Conservation (phyloP, 2,113 vertebrate species). For the Spermophilus dauricus region DNA sequence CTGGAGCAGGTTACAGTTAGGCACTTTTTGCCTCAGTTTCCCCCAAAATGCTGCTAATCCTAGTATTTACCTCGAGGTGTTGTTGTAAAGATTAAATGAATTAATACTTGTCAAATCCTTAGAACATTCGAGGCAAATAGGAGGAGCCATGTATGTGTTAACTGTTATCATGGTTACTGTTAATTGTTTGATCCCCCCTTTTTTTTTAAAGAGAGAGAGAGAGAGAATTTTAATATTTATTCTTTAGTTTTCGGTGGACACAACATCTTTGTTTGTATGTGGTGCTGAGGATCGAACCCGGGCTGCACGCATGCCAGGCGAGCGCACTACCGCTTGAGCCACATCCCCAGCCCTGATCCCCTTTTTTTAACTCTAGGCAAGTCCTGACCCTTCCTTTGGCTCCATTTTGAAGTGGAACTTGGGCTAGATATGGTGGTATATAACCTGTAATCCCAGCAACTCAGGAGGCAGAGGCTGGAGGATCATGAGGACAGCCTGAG, state of each 20-base stretch:
- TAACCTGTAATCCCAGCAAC: too few relatives aligned
- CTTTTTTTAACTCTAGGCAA: background rate
- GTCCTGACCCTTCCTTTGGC: background rate
- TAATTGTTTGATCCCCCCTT: background rate
- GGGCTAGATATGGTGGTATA: background rate
- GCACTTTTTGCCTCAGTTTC: background rate
- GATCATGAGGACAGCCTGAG: too few relatives aligned
- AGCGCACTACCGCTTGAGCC: too few relatives aligned
- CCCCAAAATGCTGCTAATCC: background rate
- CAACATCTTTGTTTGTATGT: too few relatives aligned
- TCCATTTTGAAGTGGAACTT: conserved; percentile 28
- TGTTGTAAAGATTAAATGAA: background rate
- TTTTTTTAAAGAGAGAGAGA: too few relatives aligned
- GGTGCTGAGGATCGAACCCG: too few relatives aligned
- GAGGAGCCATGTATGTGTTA: background rate
- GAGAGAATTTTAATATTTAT: too few relatives aligned
- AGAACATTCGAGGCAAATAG: background rate
- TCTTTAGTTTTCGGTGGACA: too few relatives aligned
- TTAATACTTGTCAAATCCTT: background rate
- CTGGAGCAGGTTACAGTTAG: background rate
- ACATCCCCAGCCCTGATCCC: too few relatives aligned
- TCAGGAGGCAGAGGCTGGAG: too few relatives aligned
- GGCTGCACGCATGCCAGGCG: too few relatives aligned
- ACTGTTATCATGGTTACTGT: background rate
- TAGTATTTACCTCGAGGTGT: background rate